Conservation (phyloP, 2,888 invertebrate species). For the Acronicta aceris region DNA sequence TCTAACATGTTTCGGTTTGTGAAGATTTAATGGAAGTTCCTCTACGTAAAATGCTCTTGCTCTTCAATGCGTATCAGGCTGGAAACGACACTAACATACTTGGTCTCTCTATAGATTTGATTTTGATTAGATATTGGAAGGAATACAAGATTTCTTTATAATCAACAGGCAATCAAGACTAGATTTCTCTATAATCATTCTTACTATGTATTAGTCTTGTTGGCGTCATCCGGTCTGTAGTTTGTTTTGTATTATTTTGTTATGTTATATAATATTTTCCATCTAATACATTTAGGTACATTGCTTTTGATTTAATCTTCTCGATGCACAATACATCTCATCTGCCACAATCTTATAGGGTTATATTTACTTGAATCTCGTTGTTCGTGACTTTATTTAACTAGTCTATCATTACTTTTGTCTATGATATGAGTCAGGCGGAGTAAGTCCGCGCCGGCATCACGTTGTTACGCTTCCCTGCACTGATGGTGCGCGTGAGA, state of each 20-base stretch:
- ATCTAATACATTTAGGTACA: background rate
- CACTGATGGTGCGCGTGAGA: conserved; percentile 16
- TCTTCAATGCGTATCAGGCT: background rate
- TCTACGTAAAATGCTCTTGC: background rate
- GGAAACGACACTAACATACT: background rate
- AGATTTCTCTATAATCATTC: too few species aligned
- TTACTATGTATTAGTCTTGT: too few species aligned
- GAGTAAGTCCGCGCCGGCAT: conserved; percentile 8
- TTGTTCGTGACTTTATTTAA: too few species aligned
- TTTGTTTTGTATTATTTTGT: background rate
- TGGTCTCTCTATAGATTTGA: background rate
- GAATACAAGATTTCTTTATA: too few species aligned
- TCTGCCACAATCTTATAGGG: too few species aligned
- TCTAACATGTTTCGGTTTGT: background rate
- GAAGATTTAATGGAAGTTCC: background rate
- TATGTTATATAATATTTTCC: background rate
- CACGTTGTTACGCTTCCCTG: conserved; percentile 22
- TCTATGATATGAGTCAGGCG: background rate
- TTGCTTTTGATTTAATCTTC: background rate
- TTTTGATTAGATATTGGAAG: too few species aligned
- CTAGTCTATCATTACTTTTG: too few species aligned
- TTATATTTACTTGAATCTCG: too few species aligned
- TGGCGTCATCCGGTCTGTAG: background rate
- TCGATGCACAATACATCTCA: too few species aligned
- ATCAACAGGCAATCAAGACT: too few species aligned